A percentile compares a stretch with the other conserved stretches of the same genome.
Conservation (phyloP, 1,140 invertebrate genomes). For the Andrena cerasifolii region DNA sequence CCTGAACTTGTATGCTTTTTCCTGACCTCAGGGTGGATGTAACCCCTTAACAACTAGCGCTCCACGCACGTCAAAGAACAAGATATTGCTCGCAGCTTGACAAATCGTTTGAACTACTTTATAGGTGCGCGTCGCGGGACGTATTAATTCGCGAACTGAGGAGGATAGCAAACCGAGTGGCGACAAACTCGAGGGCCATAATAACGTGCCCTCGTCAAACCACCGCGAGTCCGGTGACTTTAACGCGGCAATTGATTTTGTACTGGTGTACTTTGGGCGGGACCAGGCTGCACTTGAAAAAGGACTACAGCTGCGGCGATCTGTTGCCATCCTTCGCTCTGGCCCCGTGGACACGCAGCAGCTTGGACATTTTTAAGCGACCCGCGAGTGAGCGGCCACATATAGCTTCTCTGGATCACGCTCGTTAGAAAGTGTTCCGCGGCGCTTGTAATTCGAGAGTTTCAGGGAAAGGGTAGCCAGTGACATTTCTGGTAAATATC, state of each 20-base stretch:
- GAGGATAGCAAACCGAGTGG: background rate
- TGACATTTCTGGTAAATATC: constrained; percentile 73
- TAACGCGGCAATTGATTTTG: constrained; percentile 29
- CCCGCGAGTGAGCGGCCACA: background rate
- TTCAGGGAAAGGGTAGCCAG: constrained; percentile 62
- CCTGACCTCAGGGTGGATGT: too few species aligned
- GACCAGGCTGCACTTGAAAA: background rate
- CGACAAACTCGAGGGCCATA: background rate
- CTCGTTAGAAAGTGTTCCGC: constrained; percentile 8
- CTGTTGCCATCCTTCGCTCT: too few species aligned
- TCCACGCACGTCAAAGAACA: background rate
- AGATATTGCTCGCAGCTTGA: constrained; percentile 10
- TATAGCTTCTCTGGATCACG: background rate
- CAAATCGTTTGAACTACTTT: constrained; percentile 22
- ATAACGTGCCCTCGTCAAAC: background rate
- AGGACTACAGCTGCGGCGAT: background rate
- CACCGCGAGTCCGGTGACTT: background rate
- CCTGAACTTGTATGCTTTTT: too few species aligned
- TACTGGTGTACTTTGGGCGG: background rate
- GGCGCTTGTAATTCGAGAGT: constrained; percentile 51
- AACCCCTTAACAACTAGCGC: too few species aligned
- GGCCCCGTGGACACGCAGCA: background rate
- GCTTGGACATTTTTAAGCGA: background rate
- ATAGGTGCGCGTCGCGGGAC: constrained; percentile 13
- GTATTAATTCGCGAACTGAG: constrained; percentile 15